phyloP scores from a whole-genome alignment of 2,888 invertebrate species.

The Scaptomyza cyrtandrae region DNA sequence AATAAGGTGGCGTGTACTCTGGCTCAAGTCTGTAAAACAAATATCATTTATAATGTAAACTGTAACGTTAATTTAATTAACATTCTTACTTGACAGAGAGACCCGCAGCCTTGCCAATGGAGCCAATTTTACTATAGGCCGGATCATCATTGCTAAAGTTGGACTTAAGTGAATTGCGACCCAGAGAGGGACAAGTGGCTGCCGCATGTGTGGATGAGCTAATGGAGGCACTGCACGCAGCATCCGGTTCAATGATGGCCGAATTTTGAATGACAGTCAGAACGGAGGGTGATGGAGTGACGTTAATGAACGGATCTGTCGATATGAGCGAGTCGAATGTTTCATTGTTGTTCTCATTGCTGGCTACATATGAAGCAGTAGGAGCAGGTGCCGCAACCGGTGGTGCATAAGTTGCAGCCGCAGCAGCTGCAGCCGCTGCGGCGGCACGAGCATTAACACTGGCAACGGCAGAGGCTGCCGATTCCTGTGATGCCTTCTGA shows the following conservation, averaged over 20 bases:
- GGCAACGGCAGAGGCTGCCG: constrained; percentile 79
- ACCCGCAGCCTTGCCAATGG: constrained; percentile 85
- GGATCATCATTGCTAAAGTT: constrained; percentile 84
- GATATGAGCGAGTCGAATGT: constrained; percentile 77
- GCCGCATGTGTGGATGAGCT: constrained; percentile 80
- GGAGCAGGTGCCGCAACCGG: constrained; percentile 53
- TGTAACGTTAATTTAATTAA: background rate
- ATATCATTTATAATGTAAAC: constrained; percentile 3
- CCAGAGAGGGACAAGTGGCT: constrained; percentile 80
- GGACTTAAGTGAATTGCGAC: constrained; percentile 84
- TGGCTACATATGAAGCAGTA: constrained; percentile 40
- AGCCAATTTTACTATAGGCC: constrained; percentile 83
- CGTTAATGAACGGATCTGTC: constrained; percentile 69
- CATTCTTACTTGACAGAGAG: constrained; percentile 82
- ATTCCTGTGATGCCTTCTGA: constrained; percentile 85
- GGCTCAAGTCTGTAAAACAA: constrained; percentile 77
- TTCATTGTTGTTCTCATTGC: constrained; percentile 59
- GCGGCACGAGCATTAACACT: constrained; percentile 79
- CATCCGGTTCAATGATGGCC: constrained; percentile 73
- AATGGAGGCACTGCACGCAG: constrained; percentile 79
- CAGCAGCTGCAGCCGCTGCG: constrained; percentile 68
- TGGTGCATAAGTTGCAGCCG: constrained; percentile 58
- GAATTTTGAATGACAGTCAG: constrained; percentile 84
- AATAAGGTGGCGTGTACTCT: constrained; percentile 77
- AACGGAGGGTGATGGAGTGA: constrained; percentile 83